Evolutionary conservation across 2,113 vertebrate genomes (phyloP).

Genomic region (Hoplias malabaricus): DNA sequence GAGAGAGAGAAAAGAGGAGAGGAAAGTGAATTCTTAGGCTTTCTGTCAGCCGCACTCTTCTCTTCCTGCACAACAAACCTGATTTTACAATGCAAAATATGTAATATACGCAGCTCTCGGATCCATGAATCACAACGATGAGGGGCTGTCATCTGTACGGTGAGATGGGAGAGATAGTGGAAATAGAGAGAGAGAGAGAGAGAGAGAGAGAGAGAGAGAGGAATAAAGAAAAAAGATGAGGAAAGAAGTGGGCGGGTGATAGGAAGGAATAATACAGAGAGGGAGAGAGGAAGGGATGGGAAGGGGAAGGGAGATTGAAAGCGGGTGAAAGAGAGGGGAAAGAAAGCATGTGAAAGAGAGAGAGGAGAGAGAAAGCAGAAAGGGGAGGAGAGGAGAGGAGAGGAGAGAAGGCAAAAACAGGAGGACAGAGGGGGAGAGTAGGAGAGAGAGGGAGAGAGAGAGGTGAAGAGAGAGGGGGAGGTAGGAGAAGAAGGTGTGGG

Average conservation of each 20-base stretch:
- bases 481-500: conserved; percentile 71
- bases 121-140: conserved; percentile 71
- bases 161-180: too few species aligned
- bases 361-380: conserved; percentile 44
- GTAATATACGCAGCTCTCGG: conserved; percentile 61
- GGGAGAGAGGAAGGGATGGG: conserved; percentile 46
- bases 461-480: conserved; percentile 63
- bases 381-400: conserved; percentile 43
- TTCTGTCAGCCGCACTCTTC: conserved; percentile 47
- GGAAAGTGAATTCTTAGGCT: conserved; percentile 39
- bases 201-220: conserved; percentile 51
- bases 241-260: conserved; percentile 49
- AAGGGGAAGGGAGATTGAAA: too few species aligned
- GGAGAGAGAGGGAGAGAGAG: too few species aligned
- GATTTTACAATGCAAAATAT: conserved; percentile 65
- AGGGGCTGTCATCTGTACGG: conserved; percentile 65
- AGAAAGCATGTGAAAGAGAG: too few species aligned
- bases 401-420: conserved; percentile 43
- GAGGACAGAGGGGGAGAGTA: too few species aligned
- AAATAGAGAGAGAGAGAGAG: conserved; percentile 35
- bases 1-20: not conserved
- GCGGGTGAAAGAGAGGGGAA: too few species aligned
- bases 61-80: conserved; percentile 48
- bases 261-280: conserved; percentile 14
- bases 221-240: conserved; percentile 63